A percentile compares a stretch with the other conserved stretches of the same genome.
These are phyloP conservation scores for Ethmia dodecea DNA, from an alignment of 2,888 invertebrate genomes.

Conservation along the genomic window DNA sequence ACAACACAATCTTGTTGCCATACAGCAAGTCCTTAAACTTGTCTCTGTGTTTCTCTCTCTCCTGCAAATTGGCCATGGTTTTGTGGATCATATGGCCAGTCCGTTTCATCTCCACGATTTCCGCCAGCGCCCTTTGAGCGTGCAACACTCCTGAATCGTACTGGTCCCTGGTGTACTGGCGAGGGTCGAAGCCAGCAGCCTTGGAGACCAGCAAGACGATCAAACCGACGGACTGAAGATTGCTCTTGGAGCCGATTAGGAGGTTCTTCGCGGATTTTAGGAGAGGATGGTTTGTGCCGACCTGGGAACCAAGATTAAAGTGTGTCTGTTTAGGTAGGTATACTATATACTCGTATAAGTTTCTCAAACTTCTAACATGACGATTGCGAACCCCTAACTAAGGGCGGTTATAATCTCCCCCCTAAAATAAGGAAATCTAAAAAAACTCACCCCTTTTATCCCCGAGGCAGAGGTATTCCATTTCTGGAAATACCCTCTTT, in stretches of 20 bases:
- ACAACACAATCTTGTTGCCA: constrained; percentile 62
- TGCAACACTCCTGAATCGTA: constrained; percentile 58
- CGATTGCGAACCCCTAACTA: no score
- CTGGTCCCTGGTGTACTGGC: constrained; percentile 37
- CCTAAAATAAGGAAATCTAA: no score
- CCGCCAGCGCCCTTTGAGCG: constrained; percentile 66
- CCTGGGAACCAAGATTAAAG: constrained; percentile 31
- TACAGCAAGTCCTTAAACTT: constrained; percentile 58
- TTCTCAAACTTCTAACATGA: no score
- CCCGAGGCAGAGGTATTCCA: no score
- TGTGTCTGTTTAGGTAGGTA: no score
- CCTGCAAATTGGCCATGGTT: constrained; percentile 60
- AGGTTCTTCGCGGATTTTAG: constrained; percentile 64
- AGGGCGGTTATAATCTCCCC: no score
- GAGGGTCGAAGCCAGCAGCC: constrained; percentile 49
- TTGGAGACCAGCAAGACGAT: constrained; percentile 59
- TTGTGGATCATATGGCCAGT: constrained; percentile 66
- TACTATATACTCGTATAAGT: no score
- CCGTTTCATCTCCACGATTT: constrained; percentile 70
- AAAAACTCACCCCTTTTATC: no score
- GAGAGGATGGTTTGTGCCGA: constrained; percentile 63
- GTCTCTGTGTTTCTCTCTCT: constrained; percentile 42
- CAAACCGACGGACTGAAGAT: constrained; percentile 62
- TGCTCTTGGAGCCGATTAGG: constrained; percentile 62
- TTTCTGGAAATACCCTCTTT: no score